Evolutionary conservation across 1,140 invertebrate species (phyloP).

Genomic region (Saccostrea echinata): DNA sequence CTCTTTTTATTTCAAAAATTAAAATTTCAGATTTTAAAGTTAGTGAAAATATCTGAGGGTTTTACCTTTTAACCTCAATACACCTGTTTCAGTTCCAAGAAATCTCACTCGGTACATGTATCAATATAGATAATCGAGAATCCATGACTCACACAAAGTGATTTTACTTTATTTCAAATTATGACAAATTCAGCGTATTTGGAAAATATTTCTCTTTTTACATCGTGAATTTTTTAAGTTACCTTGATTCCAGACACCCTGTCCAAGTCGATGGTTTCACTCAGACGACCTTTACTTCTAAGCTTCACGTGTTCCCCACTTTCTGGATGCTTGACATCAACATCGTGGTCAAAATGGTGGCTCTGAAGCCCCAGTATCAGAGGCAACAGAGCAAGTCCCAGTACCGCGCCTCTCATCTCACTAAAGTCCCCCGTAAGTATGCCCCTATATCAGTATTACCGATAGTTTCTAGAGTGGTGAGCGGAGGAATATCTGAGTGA

Average conservation of each 20-base stretch:
- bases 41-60: too few species aligned
- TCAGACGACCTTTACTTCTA: constrained; percentile 37
- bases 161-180: too few species aligned
- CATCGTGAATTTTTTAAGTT: not conserved
- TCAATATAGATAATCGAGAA: too few species aligned
- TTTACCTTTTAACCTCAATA: too few species aligned
- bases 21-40: too few species aligned
- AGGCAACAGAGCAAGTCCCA: not conserved
- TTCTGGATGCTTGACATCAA: constrained; percentile 45
- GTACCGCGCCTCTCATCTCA: not conserved
- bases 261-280: constrained; percentile 39
- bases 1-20: too few species aligned
- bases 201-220: too few species aligned
- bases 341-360: constrained; percentile 38
- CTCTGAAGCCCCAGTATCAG: not conserved
- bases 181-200: too few species aligned
- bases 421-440: not conserved
- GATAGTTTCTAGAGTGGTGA: not conserved
- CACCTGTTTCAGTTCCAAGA: too few species aligned
- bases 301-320: constrained; percentile 41
- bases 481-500: not conserved
- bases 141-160: too few species aligned
- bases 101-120: too few species aligned
- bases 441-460: not conserved
- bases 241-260: constrained; percentile 43